Conservation (phyloP, 2,797 vertebrate genomes). For the Takifugu ocellatus region DNA sequence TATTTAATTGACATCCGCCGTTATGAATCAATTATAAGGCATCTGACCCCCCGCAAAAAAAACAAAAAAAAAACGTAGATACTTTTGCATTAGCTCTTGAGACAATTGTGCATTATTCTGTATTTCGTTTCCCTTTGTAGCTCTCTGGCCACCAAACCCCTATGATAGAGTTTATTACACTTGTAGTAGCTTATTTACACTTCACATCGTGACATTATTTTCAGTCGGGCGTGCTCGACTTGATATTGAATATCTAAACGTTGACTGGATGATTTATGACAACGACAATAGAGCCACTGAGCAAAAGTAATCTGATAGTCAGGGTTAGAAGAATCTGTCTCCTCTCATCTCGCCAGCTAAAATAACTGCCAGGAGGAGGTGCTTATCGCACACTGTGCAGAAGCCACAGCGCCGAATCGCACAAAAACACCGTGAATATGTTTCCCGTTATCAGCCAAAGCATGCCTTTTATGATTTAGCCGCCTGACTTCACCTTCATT, state of each 20-base stretch:
- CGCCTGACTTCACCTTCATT: constrained; percentile 21
- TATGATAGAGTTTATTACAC: neutral
- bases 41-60: too few species aligned
- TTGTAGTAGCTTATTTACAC: neutral
- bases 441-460: constrained; percentile 27
- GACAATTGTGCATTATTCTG: neutral
- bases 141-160: too few species aligned
- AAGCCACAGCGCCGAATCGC: constrained; percentile 8
- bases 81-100: too few species aligned
- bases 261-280: constrained; percentile 13
- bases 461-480: constrained; percentile 38
- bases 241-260: constrained; percentile 16
- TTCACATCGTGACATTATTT: constrained; percentile 4
- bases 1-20: too few species aligned
- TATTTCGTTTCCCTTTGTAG: neutral
- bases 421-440: constrained; percentile 14
- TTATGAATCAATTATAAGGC: too few species aligned
- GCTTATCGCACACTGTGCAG: constrained; percentile 49
- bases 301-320: constrained; percentile 25
- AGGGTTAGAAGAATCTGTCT: constrained; percentile 14
- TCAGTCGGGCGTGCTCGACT: constrained; percentile 4
- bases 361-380: constrained; percentile 39
- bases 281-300: constrained; percentile 4
- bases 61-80: too few species aligned
- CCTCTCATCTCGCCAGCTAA: constrained; percentile 21